These are phyloP conservation scores for Siniperca scherzeri DNA, from an alignment of 2,797 vertebrate species.

Conservation along the genomic window DNA sequence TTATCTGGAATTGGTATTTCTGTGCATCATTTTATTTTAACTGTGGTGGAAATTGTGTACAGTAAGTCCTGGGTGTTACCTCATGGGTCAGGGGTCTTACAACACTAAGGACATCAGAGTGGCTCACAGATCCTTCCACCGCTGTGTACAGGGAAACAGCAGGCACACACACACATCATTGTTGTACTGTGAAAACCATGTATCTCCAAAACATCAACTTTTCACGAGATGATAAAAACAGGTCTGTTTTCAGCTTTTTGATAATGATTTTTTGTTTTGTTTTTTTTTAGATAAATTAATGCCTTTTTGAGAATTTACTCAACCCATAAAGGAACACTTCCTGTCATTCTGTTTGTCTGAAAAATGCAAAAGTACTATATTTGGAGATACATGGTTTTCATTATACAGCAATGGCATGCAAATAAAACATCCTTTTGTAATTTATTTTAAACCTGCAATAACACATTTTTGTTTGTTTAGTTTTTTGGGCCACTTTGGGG, in stretches of 20 bases:
- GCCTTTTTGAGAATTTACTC: background rate
- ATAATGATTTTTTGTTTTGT: background rate
- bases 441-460: background rate
- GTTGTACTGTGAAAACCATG: background rate
- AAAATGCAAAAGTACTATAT: no score
- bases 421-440: background rate
- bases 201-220: background rate
- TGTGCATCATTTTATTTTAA: background rate
- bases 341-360: background rate
- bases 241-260: background rate
- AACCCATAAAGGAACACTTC: background rate
- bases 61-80: constrained; percentile 4
- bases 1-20: background rate
- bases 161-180: background rate
- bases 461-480: background rate
- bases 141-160: background rate
- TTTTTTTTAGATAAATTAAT: background rate
- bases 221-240: background rate
- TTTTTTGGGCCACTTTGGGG: no score
- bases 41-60: background rate
- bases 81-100: background rate
- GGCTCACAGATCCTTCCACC: constrained; percentile 3
- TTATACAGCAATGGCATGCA: background rate
- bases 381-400: background rate
- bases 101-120: constrained; percentile 6